Conservation (phyloP, 2,888 invertebrate species). For the Cyclophora albipunctata region DNA sequence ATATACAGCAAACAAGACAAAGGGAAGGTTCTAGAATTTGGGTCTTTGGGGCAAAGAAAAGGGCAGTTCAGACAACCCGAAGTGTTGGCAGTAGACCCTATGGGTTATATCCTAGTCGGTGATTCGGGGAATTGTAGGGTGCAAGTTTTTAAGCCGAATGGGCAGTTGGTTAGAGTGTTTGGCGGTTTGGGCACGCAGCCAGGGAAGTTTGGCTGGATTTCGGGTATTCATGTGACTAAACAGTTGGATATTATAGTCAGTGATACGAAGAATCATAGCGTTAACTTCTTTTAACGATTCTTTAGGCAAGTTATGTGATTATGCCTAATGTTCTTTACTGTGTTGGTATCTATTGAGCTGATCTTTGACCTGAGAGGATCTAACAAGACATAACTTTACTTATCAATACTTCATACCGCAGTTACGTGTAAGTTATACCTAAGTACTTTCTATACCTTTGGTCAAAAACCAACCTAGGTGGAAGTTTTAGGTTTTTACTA, state of each 20-base stretch:
- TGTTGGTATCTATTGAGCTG: too few relatives aligned
- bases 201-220: constrained; percentile 80
- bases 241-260: constrained; percentile 77
- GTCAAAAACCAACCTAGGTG: too few relatives aligned
- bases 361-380: too few relatives aligned
- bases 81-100: constrained; percentile 81
- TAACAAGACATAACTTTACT: too few relatives aligned
- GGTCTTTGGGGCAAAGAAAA: constrained; percentile 77
- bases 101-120: constrained; percentile 85
- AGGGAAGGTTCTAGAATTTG: constrained; percentile 77
- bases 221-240: constrained; percentile 77
- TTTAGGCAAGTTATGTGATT: background rate
- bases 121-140: constrained; percentile 86
- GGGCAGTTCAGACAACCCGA: constrained; percentile 85
- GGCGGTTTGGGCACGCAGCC: constrained; percentile 68
- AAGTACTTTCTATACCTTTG: too few relatives aligned
- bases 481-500: too few relatives aligned
- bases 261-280: constrained; percentile 74
- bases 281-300: constrained; percentile 51
- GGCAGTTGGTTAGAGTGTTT: constrained; percentile 79
- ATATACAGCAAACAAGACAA: constrained; percentile 71
- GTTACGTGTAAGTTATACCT: too few relatives aligned
- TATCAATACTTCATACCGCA: too few relatives aligned
- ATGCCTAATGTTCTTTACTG: background rate
- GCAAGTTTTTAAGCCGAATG: constrained; percentile 83